These are phyloP conservation scores for Holocentrus rufus DNA, from an alignment of 2,797 vertebrate genomes.

Conservation along the genomic window DNA sequence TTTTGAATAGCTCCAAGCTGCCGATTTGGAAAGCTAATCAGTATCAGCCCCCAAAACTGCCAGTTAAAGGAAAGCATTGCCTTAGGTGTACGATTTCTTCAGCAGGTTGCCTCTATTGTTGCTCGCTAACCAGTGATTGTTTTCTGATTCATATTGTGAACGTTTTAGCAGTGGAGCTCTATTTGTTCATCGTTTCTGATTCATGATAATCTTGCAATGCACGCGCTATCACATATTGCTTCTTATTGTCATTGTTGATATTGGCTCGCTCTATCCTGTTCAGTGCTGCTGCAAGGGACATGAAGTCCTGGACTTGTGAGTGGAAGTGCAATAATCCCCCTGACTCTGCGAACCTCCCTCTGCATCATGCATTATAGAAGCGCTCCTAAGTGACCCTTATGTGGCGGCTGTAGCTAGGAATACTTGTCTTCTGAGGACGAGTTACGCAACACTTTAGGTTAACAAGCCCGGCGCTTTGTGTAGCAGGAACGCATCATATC, in stretches of 20 bases:
- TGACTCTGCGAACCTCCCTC: background rate
- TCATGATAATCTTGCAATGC: background rate
- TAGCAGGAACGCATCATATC: slow-evolving; percentile 51
- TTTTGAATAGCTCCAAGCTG: slow-evolving; percentile 22
- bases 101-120: slow-evolving; percentile 16
- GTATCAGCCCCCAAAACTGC: slow-evolving; percentile 28
- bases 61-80: slow-evolving; percentile 6
- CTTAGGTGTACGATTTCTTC: slow-evolving; percentile 10
- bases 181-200: too few species aligned
- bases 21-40: slow-evolving; percentile 32
- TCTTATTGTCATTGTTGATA: too few species aligned
- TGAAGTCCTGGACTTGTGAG: slow-evolving; percentile 22
- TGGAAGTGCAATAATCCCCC: slow-evolving; percentile 9
- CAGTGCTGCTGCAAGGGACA: slow-evolving; percentile 10
- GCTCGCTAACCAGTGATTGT: background rate
- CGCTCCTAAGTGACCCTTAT: slow-evolving; percentile 44
- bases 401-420: slow-evolving; percentile 43
- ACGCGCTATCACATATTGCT: background rate
- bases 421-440: slow-evolving; percentile 43
- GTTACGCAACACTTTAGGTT: slow-evolving; percentile 67
- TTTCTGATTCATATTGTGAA: too few species aligned
- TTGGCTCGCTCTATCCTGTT: slow-evolving; percentile 1
- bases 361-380: slow-evolving; percentile 19
- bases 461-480: slow-evolving; percentile 43
- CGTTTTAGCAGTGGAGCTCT: background rate